A percentile compares a stretch with the other conserved stretches of the same genome.
Conservation (phyloP, 2,888 invertebrate species). For the Cylindroiulus punctatus region DNA sequence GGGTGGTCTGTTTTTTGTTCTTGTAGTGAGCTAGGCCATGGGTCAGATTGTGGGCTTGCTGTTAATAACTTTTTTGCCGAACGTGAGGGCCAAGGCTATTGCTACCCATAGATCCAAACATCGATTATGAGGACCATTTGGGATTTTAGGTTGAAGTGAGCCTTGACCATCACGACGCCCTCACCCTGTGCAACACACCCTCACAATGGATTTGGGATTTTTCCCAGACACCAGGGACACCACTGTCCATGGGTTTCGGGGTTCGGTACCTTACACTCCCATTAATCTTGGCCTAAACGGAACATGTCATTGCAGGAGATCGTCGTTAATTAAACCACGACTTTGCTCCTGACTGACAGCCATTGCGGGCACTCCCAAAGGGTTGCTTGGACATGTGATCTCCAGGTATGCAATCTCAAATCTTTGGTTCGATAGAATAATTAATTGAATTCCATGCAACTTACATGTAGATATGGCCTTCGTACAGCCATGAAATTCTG, state of each 20-base stretch:
- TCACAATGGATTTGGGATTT: background rate
- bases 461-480: background rate
- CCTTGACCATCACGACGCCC: slow-evolving; percentile 9
- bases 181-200: slow-evolving; percentile 1
- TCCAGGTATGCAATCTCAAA: background rate
- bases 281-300: background rate
- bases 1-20: background rate
- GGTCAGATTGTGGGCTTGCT: slow-evolving; percentile 5
- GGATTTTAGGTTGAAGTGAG: slow-evolving; percentile 15
- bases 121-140: slow-evolving; percentile 8
- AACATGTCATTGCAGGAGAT: background rate
- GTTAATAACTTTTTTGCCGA: background rate
- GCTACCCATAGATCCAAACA: background rate
- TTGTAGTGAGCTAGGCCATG: background rate
- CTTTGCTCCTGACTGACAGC: background rate
- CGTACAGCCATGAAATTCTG: background rate
- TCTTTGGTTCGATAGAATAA: background rate
- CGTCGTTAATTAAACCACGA: background rate
- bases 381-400: background rate
- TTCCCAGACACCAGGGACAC: background rate
- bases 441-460: background rate
- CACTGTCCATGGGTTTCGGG: background rate
- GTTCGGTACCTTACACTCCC: slow-evolving; percentile 19
- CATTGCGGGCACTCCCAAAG: background rate
- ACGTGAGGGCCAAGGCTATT: slow-evolving; percentile 37